Base-by-base conservation (phyloP, 2,113 vertebrate species). In the Merops nubicus region DNA sequence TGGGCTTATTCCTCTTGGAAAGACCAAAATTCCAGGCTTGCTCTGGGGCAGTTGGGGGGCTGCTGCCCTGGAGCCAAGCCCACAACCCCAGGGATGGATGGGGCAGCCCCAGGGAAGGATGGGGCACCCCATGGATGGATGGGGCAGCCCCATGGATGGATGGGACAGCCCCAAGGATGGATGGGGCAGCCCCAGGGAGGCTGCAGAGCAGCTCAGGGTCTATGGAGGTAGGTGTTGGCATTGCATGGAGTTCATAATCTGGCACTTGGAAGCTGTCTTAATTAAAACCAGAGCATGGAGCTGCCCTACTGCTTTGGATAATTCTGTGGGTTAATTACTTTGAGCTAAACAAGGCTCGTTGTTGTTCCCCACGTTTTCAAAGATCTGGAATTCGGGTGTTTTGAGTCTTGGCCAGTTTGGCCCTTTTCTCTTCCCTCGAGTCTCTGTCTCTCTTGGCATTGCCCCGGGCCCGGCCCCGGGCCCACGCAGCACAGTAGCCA, bases 381-480 rank as follows among this genome's bases (percentile, higher is more conserved):
- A 33, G 67, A 22, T 33, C 8, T n/a, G 53, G 53, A 64, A 20
- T 20, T 50, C 0, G 0, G 0, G 15, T 4, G 28, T 20, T 11
- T 11, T 7, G 48, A 56, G 11, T 6, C 16, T 40, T 40, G 40
- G 23, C 45, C 50, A 3, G 34, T 5, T 28, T 16, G 76, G 69
- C 50, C 25, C 20, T 8, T 14, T 25, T 45, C 33, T 34, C 14
- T 33, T 33, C 11, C 38, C 11, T 12, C 3, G 25, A 42, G 29
- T 6, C 36, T 51, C 43, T 56, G 11, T 36, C 29, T 72, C 56
- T 29, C n/a, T 79, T 29, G 2, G 0, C 2, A 0, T 59, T n/a
- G 12, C 26, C 67, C 40, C 62, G 77, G 17, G 20, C 23, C 20
- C 8, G 9, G 77, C 56, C 51, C 36, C 21, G 26, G 34, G n/a